Percentiles rank a stretch among this genome's conserved stretches.
Evolutionary conservation across 2,888 invertebrate species (phyloP).

Genomic region (Luperina testacea): DNA sequence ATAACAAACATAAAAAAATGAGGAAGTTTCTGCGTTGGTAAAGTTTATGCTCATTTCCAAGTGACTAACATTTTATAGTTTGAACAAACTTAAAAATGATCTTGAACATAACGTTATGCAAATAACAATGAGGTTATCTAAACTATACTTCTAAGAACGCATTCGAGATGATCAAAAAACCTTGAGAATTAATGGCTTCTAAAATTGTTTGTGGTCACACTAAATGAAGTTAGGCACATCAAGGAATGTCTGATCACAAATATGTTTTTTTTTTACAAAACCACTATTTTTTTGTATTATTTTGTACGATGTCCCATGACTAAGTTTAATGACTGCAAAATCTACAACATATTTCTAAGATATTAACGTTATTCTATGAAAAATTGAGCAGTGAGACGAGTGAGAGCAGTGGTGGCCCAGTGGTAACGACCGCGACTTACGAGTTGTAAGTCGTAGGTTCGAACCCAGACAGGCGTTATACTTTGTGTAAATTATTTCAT

Average conservation of each 20-base stretch:
- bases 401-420: too few relatives aligned
- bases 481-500: too few relatives aligned
- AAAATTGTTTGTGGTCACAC: background rate
- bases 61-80: slow-evolving; percentile 12
- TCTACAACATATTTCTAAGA: slow-evolving; percentile 10
- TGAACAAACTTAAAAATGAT: slow-evolving; percentile 13
- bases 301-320: background rate
- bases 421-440: too few relatives aligned
- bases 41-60: background rate
- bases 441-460: too few relatives aligned
- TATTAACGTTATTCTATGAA: slow-evolving; percentile 19
- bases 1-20: background rate
- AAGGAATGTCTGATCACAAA: background rate
- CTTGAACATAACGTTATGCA: slow-evolving; percentile 21
- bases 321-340: slow-evolving; percentile 42
- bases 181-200: background rate
- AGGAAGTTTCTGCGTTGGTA: slow-evolving; percentile 2
- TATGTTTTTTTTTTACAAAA: background rate
- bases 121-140: slow-evolving; percentile 11
- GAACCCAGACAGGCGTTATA: too few relatives aligned
- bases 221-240: background rate
- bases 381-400: too few relatives aligned
- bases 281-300: background rate
- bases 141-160: background rate
- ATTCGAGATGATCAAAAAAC: background rate